Evolutionary conservation across 2,888 invertebrate genomes (phyloP), one percentile per base, ranked within the genome.

Genomic region (Hypena proboscidalis): DNA sequence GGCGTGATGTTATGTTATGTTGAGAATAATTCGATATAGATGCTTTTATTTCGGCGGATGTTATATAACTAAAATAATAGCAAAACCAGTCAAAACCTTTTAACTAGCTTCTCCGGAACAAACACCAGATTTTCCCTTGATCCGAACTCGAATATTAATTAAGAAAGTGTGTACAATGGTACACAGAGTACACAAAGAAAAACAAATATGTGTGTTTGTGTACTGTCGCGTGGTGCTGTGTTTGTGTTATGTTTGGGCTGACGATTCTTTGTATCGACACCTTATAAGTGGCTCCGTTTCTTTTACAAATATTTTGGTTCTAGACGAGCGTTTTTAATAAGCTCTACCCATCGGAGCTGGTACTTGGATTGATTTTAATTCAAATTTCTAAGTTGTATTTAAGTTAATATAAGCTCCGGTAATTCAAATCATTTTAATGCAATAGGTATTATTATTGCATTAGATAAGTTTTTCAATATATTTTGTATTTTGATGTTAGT

Each of bases 251-350:
- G n/a, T n/a, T n/a, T 61, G 23, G 31, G 41, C 41, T 39, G 22
- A 37, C 44, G 45, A 48, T 49, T 59, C 50, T 53, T 61, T 57
- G 57, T 42, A 56, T 53, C 43, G 59, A 46, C 13, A 20, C 11
- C 44, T 61, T 36, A 56, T 55, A 51, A 43, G 39, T 41, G 15
- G 36, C 11, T 45, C 36, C 44, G 58, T 55, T 61, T 61, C 46
- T 53, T 61, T 58, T 61, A 61, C 49, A 53, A 52, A 22, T 25
- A 2, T 38, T 9, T 37, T 1, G 2, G 2, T 4, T 3, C 11
- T 2, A 58, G 37, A 55, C 46, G 27, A 1, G 37, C 41, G 40
- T 17, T 36, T 48, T 26, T 20, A 8, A 2, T 33, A 27, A n/a
- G n/a, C n/a, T n/a, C 4, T 33, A 7, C 2, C 23, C 9, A 9